These are phyloP conservation scores for Nasonia oneida DNA, from an alignment of 2,888 invertebrate genomes.

Conservation along the genomic window DNA sequence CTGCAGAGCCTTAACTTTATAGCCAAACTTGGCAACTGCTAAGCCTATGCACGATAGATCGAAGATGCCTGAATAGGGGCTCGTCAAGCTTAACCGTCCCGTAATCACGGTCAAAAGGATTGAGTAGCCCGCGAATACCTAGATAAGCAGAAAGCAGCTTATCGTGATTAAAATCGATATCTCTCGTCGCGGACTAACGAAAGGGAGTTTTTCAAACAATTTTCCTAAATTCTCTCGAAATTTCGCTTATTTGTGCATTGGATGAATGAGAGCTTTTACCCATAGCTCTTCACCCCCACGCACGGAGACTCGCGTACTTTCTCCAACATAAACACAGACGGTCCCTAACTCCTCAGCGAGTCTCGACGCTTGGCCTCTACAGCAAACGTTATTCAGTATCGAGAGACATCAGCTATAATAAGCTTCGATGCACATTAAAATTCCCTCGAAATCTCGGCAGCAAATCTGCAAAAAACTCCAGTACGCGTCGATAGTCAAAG, in stretches of 20 bases:
- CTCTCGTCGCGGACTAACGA: not conserved
- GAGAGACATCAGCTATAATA: constrained; percentile 38
- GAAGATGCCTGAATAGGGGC: constrained; percentile 67
- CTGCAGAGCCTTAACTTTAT: constrained; percentile 31
- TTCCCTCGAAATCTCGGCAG: not conserved
- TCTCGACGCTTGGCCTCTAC: constrained; percentile 11
- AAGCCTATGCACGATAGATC: constrained; percentile 11
- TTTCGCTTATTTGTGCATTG: constrained; percentile 34
- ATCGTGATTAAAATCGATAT: constrained; percentile 56
- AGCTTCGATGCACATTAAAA: constrained; percentile 48
- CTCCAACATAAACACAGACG: constrained; percentile 55
- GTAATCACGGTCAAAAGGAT: constrained; percentile 62
- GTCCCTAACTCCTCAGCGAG: constrained; percentile 46
- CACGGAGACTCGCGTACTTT: constrained; percentile 47
- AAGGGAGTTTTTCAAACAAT: not conserved
- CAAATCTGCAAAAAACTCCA: not conserved
- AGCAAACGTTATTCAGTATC: constrained; percentile 36
- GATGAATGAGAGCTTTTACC: constrained; percentile 52
- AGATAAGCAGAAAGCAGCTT: constrained; percentile 59
- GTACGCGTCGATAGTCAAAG: not conserved
- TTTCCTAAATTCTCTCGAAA: constrained; percentile 21
- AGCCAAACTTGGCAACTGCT: constrained; percentile 18
- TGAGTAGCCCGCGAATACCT: constrained; percentile 57
- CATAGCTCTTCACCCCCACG: constrained; percentile 41
- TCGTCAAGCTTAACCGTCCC: constrained; percentile 65